Evolutionary conservation across 2,888 invertebrate species (phyloP).

Genomic region (Tigriopus californicus): DNA sequence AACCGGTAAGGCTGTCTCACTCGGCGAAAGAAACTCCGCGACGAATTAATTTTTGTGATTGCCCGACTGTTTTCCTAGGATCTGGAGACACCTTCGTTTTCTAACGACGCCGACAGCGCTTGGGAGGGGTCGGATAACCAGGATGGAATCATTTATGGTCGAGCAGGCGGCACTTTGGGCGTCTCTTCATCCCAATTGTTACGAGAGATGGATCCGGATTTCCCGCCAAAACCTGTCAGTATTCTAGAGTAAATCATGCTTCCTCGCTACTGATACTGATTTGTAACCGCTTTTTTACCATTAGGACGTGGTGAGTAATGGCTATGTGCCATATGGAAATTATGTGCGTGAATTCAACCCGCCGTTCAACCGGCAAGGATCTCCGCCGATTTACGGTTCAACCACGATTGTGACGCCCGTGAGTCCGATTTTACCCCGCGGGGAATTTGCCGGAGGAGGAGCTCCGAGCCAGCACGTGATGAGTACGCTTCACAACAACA

Average conservation of each 20-base stretch:
- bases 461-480: background rate
- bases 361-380: background rate
- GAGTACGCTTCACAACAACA: background rate
- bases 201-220: conserved; percentile 6
- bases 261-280: too few species aligned
- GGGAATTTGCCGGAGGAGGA: background rate
- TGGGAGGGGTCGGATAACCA: conserved; percentile 8
- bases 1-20: too few species aligned
- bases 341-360: conserved; percentile 7
- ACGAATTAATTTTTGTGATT: too few species aligned
- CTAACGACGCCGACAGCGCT: conserved; percentile 5
- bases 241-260: too few species aligned
- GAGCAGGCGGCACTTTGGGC: background rate
- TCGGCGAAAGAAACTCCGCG: too few species aligned
- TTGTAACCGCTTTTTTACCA: background rate
- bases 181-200: background rate
- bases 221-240: conserved; percentile 7
- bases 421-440: background rate
- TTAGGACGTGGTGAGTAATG: conserved; percentile 7
- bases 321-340: background rate
- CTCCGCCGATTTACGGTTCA: too few species aligned
- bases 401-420: too few species aligned
- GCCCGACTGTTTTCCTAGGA: background rate
- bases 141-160: background rate
- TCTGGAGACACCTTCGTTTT: background rate